A percentile compares a stretch with the other conserved stretches of the same genome.
These are phyloP conservation scores for Hydrozoanthus tunicans DNA, from an alignment of 64 coral and sea anemone genomes.

Conservation along the genomic window DNA sequence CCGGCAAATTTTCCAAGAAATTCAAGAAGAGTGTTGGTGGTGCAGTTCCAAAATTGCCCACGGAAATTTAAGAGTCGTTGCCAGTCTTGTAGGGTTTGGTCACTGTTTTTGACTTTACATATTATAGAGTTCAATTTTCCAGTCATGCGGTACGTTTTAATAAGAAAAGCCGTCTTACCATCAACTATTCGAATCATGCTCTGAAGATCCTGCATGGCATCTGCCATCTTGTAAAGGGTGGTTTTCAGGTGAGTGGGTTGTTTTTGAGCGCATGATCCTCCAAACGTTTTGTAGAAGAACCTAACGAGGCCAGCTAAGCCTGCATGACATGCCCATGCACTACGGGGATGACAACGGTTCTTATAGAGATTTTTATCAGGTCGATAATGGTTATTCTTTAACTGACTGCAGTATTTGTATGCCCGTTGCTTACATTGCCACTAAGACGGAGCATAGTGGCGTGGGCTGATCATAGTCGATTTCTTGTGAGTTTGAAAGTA, in stretches of 20 bases:
- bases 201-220: background rate
- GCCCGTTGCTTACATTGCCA: background rate
- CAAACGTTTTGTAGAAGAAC: background rate
- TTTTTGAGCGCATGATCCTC: background rate
- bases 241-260: slow-evolving; percentile 12
- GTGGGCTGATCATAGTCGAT: no score
- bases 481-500: background rate
- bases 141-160: background rate
- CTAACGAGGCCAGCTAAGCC: slow-evolving; percentile 13
- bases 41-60: background rate
- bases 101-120: background rate
- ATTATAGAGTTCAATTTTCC: background rate
- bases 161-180: slow-evolving; percentile 4
- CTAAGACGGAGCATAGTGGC: background rate
- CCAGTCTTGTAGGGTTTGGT: background rate
- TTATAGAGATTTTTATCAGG: background rate
- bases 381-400: background rate
- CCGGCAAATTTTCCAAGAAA: slow-evolving; percentile 23
- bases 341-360: background rate
- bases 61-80: background rate
- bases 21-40: slow-evolving; percentile 29
- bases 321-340: slow-evolving; percentile 17
- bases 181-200: slow-evolving; percentile 17
- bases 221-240: background rate
- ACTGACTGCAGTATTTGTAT: background rate